These are phyloP conservation scores for Halocynthia aurantium DNA, from an alignment of 23 tunicate species.

Conservation along the genomic window DNA sequence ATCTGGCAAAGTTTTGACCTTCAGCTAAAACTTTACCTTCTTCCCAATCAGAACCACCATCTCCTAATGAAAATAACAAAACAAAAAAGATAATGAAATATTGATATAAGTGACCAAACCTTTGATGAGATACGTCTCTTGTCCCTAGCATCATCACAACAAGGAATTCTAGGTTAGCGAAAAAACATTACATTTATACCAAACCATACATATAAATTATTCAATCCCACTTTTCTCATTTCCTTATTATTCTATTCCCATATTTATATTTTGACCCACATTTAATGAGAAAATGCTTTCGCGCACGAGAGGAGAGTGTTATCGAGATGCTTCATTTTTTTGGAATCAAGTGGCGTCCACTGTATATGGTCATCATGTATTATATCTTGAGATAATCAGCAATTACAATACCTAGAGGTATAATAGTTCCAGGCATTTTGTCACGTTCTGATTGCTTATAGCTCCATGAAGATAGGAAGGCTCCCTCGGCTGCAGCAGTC, in stretches of 20 bases:
- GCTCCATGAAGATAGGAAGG: constrained; percentile 60
- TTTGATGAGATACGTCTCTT: neutral
- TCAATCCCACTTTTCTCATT: too few relatives aligned
- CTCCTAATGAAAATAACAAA: neutral
- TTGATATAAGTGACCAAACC: neutral
- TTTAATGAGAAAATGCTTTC: too few relatives aligned
- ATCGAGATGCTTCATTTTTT: too few relatives aligned
- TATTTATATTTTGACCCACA: too few relatives aligned
- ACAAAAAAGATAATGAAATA: neutral
- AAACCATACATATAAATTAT: too few relatives aligned
- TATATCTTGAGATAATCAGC: neutral
- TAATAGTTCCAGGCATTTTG: constrained; percentile 44
- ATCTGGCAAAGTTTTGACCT: constrained; percentile 77
- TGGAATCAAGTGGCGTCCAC: too few relatives aligned
- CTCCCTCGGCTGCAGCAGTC: constrained; percentile 75
- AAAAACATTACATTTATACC: too few relatives aligned
- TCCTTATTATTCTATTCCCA: too few relatives aligned
- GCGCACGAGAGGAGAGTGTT: too few relatives aligned
- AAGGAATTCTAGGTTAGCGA: too few relatives aligned
- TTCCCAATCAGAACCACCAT: constrained; percentile 34
- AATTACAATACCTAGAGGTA: constrained; percentile 12
- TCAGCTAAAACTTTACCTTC: constrained; percentile 63
- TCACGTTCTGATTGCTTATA: constrained; percentile 74
- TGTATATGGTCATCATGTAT: too few relatives aligned
- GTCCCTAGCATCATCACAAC: too few relatives aligned